Conservation (phyloP, 2,113 vertebrate species). For the Sturnira hondurensis region DNA sequence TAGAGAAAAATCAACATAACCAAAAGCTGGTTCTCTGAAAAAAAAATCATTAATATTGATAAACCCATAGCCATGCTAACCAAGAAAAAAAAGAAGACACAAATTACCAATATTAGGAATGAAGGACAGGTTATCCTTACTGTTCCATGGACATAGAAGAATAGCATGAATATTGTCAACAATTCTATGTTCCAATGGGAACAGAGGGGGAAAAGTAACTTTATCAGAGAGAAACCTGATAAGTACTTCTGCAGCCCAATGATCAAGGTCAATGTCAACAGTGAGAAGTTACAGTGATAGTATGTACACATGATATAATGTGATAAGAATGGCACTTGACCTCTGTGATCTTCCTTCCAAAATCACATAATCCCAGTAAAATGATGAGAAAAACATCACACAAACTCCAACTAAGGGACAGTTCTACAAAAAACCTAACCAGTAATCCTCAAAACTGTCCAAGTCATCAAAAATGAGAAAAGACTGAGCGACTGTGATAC, state of each 20-base stretch:
- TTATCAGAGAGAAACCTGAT: background rate
- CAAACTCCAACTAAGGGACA: background rate
- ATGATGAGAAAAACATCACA: background rate
- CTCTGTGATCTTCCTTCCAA: background rate
- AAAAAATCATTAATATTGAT: background rate
- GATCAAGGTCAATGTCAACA: background rate
- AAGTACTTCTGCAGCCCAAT: background rate
- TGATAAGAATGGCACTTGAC: background rate
- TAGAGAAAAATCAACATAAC: background rate
- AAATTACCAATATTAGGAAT: background rate
- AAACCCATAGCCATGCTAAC: background rate
- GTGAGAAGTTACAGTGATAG: background rate
- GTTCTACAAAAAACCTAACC: background rate
- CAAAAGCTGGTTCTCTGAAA: background rate
- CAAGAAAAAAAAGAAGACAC: background rate
- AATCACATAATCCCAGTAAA: background rate
- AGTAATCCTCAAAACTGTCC: background rate
- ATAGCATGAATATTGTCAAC: background rate
- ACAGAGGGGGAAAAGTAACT: background rate
- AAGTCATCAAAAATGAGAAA: background rate
- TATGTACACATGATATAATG: background rate
- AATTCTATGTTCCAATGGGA: background rate
- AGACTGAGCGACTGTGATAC: background rate
- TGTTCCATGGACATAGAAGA: background rate
- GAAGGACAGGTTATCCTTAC: background rate